These are phyloP conservation scores for Limnephilus auricula DNA, from an alignment of 2,888 invertebrate genomes.

Conservation along the genomic window DNA sequence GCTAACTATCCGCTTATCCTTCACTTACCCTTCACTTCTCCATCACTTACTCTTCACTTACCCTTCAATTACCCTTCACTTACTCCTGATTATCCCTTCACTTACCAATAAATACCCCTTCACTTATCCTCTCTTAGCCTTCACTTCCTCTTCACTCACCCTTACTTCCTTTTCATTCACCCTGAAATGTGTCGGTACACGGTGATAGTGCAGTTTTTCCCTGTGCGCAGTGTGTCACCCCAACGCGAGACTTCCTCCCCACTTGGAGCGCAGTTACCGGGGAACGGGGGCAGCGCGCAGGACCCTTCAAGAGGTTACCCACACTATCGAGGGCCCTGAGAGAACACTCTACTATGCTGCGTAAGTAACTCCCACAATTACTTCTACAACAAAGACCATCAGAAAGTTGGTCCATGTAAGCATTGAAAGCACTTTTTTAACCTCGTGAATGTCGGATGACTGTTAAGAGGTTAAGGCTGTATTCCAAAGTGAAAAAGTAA, in stretches of 20 bases:
- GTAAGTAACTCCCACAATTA: slow-evolving; percentile 54
- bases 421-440: too few relatives aligned
- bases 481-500: too few relatives aligned
- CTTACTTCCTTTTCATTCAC: background rate
- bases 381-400: too few relatives aligned
- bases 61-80: too few relatives aligned
- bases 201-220: background rate
- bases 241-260: slow-evolving; percentile 73
- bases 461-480: too few relatives aligned
- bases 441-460: too few relatives aligned
- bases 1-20: background rate
- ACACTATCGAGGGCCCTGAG: slow-evolving; percentile 62
- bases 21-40: background rate
- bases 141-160: too few relatives aligned
- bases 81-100: too few relatives aligned
- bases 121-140: too few relatives aligned
- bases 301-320: slow-evolving; percentile 64
- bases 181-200: background rate
- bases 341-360: slow-evolving; percentile 62
- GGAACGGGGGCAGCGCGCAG: slow-evolving; percentile 70
- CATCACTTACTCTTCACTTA: background rate
- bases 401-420: too few relatives aligned
- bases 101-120: too few relatives aligned
- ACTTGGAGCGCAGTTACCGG: slow-evolving; percentile 72
- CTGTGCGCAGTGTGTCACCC: slow-evolving; percentile 71